Base-by-base conservation (phyloP, 2,888 invertebrate species). In the Abrostola triplasia region DNA sequence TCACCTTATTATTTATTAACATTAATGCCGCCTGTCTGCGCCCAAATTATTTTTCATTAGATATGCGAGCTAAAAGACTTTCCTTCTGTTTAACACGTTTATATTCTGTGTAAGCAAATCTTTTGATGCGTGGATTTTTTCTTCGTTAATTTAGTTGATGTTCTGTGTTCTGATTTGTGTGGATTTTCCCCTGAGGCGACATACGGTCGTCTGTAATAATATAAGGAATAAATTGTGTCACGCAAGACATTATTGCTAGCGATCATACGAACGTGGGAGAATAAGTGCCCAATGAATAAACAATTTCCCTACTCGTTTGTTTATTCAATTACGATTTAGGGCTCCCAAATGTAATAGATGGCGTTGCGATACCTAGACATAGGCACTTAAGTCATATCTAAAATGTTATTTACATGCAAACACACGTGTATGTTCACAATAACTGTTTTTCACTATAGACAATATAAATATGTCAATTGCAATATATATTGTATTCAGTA, bases 1-100 rank as follows among this genome's bases (percentile, higher is more conserved):
- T 90, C 90, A 86, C 88, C 88, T 88, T 90, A 88, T 89, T 92
- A 90, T 91, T 90, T 90, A 93, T 93, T 92, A 90, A 90, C 90
- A 93, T 92, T 89, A 92, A 93, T 92, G 89, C 81, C 72, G 69
- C 76, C 85, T 86, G 92, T 93, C 92, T 88, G 70, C 91, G 84
- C 84, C 83, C 76, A 86, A 90, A 90, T 91, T 88, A 90, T 90
- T 90, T 90, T 89, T 89, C 90, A 91, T 92, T 90, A 90, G 85
- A 84, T 83, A 85, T 84, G 83, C 82, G 80, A 83, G 80, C 79
- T 77, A 72, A 72, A 80, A 76, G 84, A 80, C 79, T 84, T 65
- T 67, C 74, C 78, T 71, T 79, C 77, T 80, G 84, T 79, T 81
- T 84, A 83, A 84, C 82, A 83, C 79, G 83, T 85, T 88, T 82